Evolutionary conservation across 2,888 invertebrate genomes (phyloP).

Genomic region (Lamproptera curius): DNA sequence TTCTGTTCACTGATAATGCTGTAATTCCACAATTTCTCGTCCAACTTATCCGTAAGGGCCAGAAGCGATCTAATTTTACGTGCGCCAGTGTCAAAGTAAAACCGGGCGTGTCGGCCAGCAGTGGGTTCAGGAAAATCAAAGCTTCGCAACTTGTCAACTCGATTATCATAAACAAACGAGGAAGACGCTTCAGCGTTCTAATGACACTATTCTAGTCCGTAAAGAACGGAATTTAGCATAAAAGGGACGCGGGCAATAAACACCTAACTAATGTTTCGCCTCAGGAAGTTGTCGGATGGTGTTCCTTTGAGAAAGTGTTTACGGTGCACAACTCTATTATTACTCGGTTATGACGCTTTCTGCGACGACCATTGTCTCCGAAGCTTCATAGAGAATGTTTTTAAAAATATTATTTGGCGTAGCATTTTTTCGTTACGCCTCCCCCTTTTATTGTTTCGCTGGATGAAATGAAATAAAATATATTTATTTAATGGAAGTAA

Average conservation of each 20-base stretch:
- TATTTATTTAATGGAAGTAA: too few relatives aligned
- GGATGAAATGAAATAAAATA: too few relatives aligned
- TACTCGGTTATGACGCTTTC: background rate
- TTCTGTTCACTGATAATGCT: too few relatives aligned
- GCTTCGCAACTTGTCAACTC: conserved; percentile 67
- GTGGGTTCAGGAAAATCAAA: conserved; percentile 59
- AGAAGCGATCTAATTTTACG: conserved; percentile 11
- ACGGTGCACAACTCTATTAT: conserved; percentile 6
- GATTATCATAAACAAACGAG: conserved; percentile 74
- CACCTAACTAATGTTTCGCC: conserved; percentile 29
- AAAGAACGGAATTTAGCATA: conserved; percentile 24
- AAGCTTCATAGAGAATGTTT: too few relatives aligned
- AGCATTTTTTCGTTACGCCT: too few relatives aligned
- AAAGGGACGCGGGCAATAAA: conserved; percentile 39
- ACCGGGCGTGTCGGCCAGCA: conserved; percentile 41
- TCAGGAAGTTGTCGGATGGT: conserved; percentile 10
- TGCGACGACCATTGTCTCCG: background rate
- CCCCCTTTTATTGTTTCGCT: too few relatives aligned
- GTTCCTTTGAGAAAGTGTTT: conserved; percentile 9
- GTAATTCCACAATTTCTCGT: too few relatives aligned
- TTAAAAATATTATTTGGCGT: too few relatives aligned
- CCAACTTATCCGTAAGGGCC: background rate
- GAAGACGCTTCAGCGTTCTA: conserved; percentile 65
- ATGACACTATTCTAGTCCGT: conserved; percentile 60
- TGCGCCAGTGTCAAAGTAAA: conserved; percentile 47